Evolutionary conservation across 2,797 vertebrate genomes (phyloP).

Genomic region (Channallabes apus): DNA sequence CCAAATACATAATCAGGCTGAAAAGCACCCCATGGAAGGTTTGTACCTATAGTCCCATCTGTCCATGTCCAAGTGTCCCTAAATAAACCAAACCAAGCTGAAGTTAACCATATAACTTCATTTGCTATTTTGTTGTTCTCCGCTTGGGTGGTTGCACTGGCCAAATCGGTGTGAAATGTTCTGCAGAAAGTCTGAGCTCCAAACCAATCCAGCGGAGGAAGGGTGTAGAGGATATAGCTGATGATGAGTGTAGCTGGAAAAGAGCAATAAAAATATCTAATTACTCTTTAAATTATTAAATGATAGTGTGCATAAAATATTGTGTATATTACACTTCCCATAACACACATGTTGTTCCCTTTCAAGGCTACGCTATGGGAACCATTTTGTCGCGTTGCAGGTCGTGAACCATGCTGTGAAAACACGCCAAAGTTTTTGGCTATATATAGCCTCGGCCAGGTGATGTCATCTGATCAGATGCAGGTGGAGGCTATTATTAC

Average conservation of each 20-base stretch:
- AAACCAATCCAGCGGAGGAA: background rate
- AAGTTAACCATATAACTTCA: fast-evolving
- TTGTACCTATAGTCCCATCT: background rate
- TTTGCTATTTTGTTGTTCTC: background rate
- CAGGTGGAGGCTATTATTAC: too few relatives aligned
- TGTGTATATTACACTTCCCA: background rate
- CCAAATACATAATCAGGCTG: background rate
- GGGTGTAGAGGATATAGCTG: background rate
- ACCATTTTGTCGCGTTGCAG: too few relatives aligned
- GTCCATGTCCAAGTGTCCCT: conserved; percentile 17
- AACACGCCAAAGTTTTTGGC: too few relatives aligned
- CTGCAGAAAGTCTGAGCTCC: conserved; percentile 15
- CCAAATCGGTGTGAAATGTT: conserved; percentile 11
- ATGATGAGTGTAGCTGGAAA: background rate
- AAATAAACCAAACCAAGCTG: conserved; percentile 5
- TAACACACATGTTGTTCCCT: background rate
- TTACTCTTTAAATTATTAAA: background rate
- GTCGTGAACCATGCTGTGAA: too few relatives aligned
- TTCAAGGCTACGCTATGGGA: too few relatives aligned
- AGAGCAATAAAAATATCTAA: background rate
- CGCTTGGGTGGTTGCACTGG: background rate
- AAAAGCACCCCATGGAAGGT: background rate
- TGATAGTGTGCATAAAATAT: background rate
- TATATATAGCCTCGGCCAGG: too few relatives aligned
- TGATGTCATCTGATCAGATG: too few relatives aligned